These are phyloP conservation scores for Vidua chalybeata DNA, from an alignment of 2,113 vertebrate species.

Conservation along the genomic window DNA sequence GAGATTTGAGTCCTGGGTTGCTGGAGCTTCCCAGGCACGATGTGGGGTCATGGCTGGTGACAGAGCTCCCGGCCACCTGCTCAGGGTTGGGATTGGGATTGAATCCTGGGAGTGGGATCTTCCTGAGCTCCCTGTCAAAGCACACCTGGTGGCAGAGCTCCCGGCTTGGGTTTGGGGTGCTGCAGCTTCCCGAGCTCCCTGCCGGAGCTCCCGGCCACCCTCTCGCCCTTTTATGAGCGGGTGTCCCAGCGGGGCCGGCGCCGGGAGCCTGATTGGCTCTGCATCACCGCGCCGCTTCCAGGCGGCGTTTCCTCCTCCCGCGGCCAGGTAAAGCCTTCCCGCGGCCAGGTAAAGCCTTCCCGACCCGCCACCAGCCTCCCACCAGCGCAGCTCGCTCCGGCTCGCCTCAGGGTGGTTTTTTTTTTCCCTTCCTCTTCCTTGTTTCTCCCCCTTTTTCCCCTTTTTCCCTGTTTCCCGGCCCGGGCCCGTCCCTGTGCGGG, in stretches of 20 bases:
- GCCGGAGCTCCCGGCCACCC: not conserved
- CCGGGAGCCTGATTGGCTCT: constrained; percentile 60
- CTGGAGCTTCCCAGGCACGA: accelerated
- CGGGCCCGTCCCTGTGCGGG: not conserved
- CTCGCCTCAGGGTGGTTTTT: not conserved
- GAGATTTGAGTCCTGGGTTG: not conserved
- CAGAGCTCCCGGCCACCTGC: not conserved
- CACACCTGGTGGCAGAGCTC: not conserved
- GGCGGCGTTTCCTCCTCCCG: constrained; percentile 67
- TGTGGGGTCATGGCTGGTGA: not conserved
- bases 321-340: constrained; percentile 64
- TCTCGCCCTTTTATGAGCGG: not conserved
- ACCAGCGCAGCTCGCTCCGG: not conserved
- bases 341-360: constrained; percentile 35
- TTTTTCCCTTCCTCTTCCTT: not conserved
- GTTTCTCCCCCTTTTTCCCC: accelerated
- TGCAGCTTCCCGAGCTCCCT: not conserved
- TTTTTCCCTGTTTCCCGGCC: not conserved
- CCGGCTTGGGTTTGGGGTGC: accelerated
- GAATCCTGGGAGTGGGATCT: accelerated
- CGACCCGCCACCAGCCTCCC: constrained; percentile 59
- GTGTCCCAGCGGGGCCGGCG: not conserved
- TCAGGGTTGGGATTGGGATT: not conserved
- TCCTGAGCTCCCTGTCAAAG: accelerated
- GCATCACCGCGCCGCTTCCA: not conserved